A percentile compares a stretch with the other conserved stretches of the same genome.
phyloP scores from a whole-genome alignment of 2,888 invertebrate species.

The Cistogaster globosa region DNA sequence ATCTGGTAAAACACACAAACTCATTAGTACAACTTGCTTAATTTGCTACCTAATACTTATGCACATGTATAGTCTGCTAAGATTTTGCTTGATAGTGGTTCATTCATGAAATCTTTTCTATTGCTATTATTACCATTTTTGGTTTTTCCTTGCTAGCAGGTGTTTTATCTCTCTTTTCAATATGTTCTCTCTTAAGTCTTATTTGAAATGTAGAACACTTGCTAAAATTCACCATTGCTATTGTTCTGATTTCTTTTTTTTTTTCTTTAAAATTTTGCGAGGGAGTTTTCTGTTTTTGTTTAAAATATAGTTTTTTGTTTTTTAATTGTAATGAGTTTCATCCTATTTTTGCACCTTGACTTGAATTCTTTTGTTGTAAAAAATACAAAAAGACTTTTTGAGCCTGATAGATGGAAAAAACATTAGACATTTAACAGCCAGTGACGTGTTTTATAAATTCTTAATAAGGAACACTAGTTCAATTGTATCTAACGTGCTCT shows the following conservation, averaged over 20 bases:
- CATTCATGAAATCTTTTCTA: constrained; percentile 54
- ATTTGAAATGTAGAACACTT: constrained; percentile 58
- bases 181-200: neutral
- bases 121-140: constrained; percentile 8
- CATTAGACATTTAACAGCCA: constrained; percentile 10
- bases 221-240: constrained; percentile 54
- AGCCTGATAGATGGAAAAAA: constrained; percentile 34
- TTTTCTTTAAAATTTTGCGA: constrained; percentile 20
- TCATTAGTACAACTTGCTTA: constrained; percentile 38
- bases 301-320: constrained; percentile 3
- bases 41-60: constrained; percentile 17
- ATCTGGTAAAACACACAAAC: constrained; percentile 32
- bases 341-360: constrained; percentile 81
- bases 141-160: constrained; percentile 36
- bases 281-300: constrained; percentile 59
- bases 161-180: constrained; percentile 34
- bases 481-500: neutral
- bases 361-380: constrained; percentile 57
- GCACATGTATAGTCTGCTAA: neutral
- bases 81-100: constrained; percentile 9
- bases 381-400: constrained; percentile 45
- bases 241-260: constrained; percentile 28
- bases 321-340: constrained; percentile 66
- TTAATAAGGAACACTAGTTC: neutral
- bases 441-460: constrained; percentile 19